phyloP scores from a whole-genome alignment of 2,113 vertebrate genomes.

The Ailurus styani region DNA sequence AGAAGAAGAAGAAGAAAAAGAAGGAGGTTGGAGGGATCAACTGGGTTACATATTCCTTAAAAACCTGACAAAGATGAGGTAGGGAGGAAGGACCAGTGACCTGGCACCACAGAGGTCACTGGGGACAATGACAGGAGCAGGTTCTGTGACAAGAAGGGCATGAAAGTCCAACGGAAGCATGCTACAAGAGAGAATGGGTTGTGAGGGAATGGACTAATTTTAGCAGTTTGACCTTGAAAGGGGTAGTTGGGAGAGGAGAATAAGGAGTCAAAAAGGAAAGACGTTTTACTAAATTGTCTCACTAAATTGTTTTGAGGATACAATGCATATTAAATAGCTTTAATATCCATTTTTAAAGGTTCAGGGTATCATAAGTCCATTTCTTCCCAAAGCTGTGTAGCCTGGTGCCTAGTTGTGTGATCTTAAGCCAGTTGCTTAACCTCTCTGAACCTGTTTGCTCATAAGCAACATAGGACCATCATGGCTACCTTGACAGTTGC shows the following conservation, averaged over 20 bases:
- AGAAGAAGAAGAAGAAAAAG: neutral
- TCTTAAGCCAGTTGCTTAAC: neutral
- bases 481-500: neutral
- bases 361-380: neutral
- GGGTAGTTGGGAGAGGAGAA: neutral
- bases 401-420: neutral
- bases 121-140: neutral
- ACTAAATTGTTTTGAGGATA: neutral
- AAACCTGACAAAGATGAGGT: neutral
- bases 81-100: neutral
- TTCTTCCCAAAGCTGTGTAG: neutral
- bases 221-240: neutral
- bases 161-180: neutral
- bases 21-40: neutral
- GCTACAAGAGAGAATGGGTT: neutral
- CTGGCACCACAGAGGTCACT: neutral
- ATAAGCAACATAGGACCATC: neutral
- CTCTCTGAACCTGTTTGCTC: neutral
- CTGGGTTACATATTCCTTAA: neutral
- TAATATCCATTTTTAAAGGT: neutral
- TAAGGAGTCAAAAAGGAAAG: neutral
- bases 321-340: neutral
- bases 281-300: neutral
- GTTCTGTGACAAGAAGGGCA: neutral
- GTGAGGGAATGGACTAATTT: neutral